Evolutionary conservation across 2,797 vertebrate species (phyloP).

Genomic region (Lepus townsendii): DNA sequence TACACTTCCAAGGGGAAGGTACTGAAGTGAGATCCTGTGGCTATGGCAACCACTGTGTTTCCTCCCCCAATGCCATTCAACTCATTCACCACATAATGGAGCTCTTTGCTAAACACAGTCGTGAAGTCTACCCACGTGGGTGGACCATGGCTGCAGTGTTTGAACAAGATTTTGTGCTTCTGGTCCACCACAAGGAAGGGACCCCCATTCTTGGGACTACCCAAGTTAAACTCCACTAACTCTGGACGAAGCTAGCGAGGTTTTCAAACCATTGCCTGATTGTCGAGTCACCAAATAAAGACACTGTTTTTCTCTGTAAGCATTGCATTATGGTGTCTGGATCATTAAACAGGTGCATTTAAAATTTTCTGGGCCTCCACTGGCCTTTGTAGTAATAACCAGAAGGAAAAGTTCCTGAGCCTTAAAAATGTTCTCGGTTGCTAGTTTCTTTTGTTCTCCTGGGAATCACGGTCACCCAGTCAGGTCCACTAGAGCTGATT

Average conservation of each 20-base stretch:
- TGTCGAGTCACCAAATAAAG: conserved; percentile 98
- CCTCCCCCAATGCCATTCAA: conserved; percentile 95
- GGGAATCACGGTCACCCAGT: conserved; percentile 92
- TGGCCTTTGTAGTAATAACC: conserved; percentile 94
- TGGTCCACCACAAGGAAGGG: conserved; percentile 96
- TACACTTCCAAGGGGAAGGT: conserved; percentile 97
- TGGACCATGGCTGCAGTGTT: conserved; percentile 96
- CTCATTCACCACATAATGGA: conserved; percentile 96
- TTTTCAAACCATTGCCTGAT: conserved; percentile 98
- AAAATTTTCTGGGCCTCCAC: conserved; percentile 91
- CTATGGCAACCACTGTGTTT: conserved; percentile 94
- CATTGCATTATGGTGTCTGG: conserved; percentile 92
- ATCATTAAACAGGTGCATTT: conserved; percentile 92
- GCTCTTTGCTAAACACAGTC: conserved; percentile 93
- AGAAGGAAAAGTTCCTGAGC: conserved; percentile 88
- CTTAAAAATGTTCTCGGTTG: conserved; percentile 80
- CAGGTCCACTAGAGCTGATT: conserved; percentile 91
- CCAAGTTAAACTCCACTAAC: conserved; percentile 95
- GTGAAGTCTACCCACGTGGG: conserved; percentile 91
- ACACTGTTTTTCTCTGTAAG: conserved; percentile 94
- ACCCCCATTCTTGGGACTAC: conserved; percentile 96
- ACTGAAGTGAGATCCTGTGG: conserved; percentile 98
- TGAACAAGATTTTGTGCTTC: conserved; percentile 93
- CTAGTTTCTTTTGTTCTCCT: conserved; percentile 88
- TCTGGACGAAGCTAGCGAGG: conserved; percentile 93